Evolutionary conservation across 2,888 invertebrate species (phyloP).

Genomic region (Nymphalis urticae): DNA sequence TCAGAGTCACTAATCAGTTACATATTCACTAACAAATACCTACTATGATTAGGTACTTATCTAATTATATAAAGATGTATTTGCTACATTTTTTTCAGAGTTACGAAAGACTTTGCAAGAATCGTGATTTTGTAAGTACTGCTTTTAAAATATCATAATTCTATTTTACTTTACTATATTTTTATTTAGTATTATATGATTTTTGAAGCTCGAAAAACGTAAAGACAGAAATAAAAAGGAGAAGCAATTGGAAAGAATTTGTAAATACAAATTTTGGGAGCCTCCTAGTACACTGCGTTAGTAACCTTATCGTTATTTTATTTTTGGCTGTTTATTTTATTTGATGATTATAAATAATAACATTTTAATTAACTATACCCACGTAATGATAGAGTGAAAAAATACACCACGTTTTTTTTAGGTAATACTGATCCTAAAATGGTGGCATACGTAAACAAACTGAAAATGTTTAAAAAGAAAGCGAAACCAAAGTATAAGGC

Average conservation of each 20-base stretch:
- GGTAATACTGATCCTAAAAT: conserved; percentile 63
- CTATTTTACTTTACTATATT: neutral
- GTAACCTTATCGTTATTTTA: conserved; percentile 35
- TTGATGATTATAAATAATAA: too few relatives aligned
- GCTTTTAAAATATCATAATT: neutral
- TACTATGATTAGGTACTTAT: too few relatives aligned
- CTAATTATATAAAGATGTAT: neutral
- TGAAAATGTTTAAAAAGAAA: conserved; percentile 61
- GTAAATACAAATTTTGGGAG: conserved; percentile 73
- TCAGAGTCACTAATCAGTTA: neutral
- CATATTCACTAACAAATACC: neutral
- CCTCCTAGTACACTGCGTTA: conserved; percentile 67
- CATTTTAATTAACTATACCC: too few relatives aligned
- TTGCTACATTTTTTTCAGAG: conserved; percentile 54
- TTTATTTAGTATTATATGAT: neutral
- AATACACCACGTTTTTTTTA: conserved; percentile 38
- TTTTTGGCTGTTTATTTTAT: too few relatives aligned
- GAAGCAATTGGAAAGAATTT: conserved; percentile 54
- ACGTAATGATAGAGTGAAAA: too few relatives aligned
- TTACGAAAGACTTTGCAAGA: conserved; percentile 54
- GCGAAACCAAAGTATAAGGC: conserved; percentile 53
- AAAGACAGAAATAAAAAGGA: conserved; percentile 61
- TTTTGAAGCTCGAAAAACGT: conserved; percentile 57
- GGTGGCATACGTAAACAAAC: conserved; percentile 56
- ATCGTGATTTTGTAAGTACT: conserved; percentile 57